phyloP scores from a whole-genome alignment of 2,888 invertebrate species.

The Ormyrus thymus region DNA sequence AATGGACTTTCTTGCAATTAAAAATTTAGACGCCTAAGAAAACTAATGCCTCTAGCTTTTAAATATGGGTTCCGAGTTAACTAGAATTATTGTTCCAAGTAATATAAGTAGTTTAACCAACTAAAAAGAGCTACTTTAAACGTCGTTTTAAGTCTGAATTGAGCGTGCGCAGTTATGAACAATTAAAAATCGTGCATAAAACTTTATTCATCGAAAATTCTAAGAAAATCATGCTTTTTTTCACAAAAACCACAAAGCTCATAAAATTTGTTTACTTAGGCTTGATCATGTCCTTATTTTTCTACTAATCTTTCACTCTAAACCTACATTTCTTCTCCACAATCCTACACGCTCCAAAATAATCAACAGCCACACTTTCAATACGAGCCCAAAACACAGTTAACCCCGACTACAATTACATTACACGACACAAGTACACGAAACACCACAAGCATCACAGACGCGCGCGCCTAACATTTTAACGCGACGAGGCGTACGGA shows the following conservation, averaged over 20 bases:
- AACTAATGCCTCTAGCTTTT: slow-evolving; percentile 15
- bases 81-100: too few species aligned
- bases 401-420: background rate
- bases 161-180: too few species aligned
- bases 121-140: too few species aligned
- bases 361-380: background rate
- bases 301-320: background rate
- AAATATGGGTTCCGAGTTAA: too few species aligned
- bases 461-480: background rate
- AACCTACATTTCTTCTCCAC: background rate
- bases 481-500: background rate
- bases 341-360: background rate
- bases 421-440: background rate
- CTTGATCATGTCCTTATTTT: background rate
- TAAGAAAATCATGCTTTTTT: too few species aligned
- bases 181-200: too few species aligned
- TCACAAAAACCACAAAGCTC: background rate
- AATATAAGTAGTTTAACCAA: too few species aligned
- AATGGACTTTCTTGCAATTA: too few species aligned
- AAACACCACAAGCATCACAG: background rate
- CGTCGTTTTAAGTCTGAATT: too few species aligned
- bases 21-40: slow-evolving; percentile 7
- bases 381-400: background rate
- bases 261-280: slow-evolving; percentile 46
- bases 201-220: too few species aligned